Base-by-base conservation (phyloP, 2,113 vertebrate genomes). In the Mobula hypostoma region DNA sequence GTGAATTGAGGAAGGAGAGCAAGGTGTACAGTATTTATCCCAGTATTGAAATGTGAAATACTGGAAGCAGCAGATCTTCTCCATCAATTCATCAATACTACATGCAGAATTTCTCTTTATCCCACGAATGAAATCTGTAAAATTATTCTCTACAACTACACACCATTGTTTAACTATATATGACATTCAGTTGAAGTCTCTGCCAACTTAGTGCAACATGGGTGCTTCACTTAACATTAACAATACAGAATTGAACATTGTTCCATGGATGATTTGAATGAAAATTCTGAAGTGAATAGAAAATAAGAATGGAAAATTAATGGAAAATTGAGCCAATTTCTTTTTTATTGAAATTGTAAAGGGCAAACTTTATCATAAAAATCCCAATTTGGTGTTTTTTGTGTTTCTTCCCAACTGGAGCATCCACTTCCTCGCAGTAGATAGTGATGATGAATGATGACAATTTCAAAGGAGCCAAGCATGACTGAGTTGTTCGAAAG, bases 381-480 rank as follows among this genome's bases (percentile, higher is more conserved):
- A n/a, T 90, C 61, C 83, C 29, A 68, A n/a, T 19, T n/a, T 66
- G 56, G 21, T 56, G 11, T 85, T 85, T 61, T 21, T 32, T 70
- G 66, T 70, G 70, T 74, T 93, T 92, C n/a, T 40, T 92, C 32
- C 88, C 24, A 27, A 48, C 68, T 92, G 9, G 36, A 72, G 68
- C 36, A 11, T 72, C 66, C 36, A 72, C 32, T 72, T 48, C 9
- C 36, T 93, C 74, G 21, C 68, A 93, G 40, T 29, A 72, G 24
- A 76, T 72, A 21, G 8, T 14, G 24, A 76, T 40, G 36, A 40
- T 48, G 68, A 27, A 27, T 74, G 32, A 70, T 12, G 27, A 74
- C 91, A 93, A 93, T 76, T 93, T 93, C 72, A 74, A 24, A 56
- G 36, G 66, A 93, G 91, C 36, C 40, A 93, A 93, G 91, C 91